Evolutionary conservation across 2,113 vertebrate genomes (phyloP).

Genomic region (Felis catus): F.catus_Fca126_mat1.0 CM031411.1:64206501-64207000

Average conservation of each 20-base stretch:
- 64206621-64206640: background rate
- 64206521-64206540: background rate
- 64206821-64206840: background rate
- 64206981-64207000: background rate
- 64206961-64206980: background rate
- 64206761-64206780: background rate
- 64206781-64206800: background rate
- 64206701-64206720: background rate
- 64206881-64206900: background rate
- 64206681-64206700: background rate
- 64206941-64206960: background rate
- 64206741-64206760: background rate
- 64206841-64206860: background rate
- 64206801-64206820: background rate
- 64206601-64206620: background rate
- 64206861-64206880: background rate
- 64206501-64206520: background rate
- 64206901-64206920: background rate
- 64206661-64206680: background rate
- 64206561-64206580: background rate
- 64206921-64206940: background rate
- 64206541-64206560: background rate
- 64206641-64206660: background rate
- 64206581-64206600: background rate
- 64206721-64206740: background rate